A percentile compares a stretch with the other conserved stretches of the same genome.
Evolutionary conservation across 2,113 vertebrate genomes (phyloP).

Genomic region (Sinocyclocheilus maitianheensis): DNA sequence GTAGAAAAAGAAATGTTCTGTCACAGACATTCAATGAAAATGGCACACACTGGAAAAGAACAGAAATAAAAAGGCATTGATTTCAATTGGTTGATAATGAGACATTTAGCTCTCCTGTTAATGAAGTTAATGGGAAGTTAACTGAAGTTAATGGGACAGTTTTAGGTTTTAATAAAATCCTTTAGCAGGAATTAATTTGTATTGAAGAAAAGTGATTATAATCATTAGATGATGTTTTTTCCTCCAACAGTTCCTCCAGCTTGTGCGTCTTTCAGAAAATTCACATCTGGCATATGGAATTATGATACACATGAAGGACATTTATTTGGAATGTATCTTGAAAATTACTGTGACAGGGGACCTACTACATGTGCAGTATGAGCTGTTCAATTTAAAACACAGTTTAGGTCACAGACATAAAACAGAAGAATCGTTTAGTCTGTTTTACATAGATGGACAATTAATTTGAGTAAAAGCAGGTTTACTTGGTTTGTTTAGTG

Average conservation of each 20-base stretch:
- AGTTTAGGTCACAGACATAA: constrained; percentile 8
- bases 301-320: not conserved
- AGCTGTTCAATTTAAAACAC: not conserved
- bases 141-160: not conserved
- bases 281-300: not conserved
- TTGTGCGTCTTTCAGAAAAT: not conserved
- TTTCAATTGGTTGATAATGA: not conserved
- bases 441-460: not conserved
- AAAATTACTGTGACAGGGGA: not conserved
- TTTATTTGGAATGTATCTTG: constrained; percentile 3
- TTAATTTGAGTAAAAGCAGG: constrained; percentile 5
- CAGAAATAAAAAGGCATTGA: not conserved
- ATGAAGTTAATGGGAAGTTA: not conserved
- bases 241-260: not conserved
- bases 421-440: not conserved
- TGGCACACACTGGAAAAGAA: not conserved
- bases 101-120: not conserved
- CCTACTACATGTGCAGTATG: not conserved
- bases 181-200: not conserved
- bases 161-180: not conserved
- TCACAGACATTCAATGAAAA: not conserved
- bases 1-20: not conserved
- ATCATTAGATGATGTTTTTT: not conserved
- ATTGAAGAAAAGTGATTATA: not conserved
- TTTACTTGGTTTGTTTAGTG: not conserved